Conservation (phyloP, 2,113 vertebrate genomes). For the Myodes glareolus region DNA sequence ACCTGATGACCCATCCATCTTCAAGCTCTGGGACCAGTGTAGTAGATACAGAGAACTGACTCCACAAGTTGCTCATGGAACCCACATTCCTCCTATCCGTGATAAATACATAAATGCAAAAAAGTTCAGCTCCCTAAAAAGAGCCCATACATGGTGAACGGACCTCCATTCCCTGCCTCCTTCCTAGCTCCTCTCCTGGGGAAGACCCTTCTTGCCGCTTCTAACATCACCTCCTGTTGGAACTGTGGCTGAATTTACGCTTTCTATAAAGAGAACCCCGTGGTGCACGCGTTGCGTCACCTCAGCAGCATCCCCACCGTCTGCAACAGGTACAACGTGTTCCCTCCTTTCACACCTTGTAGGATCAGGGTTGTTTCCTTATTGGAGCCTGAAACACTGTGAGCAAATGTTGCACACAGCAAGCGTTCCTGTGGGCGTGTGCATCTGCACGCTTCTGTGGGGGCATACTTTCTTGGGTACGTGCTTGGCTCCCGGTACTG, state of each 20-base stretch:
- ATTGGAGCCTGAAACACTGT: background rate
- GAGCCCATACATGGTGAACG: background rate
- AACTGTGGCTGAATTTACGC: background rate
- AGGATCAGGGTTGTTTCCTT: background rate
- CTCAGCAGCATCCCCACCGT: background rate
- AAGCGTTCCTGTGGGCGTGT: background rate
- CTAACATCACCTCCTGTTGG: background rate
- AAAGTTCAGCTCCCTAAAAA: background rate
- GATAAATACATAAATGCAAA: background rate
- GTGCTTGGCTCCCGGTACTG: background rate
- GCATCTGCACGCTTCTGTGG: background rate
- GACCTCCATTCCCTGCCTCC: background rate
- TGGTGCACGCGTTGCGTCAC: fast-evolving
- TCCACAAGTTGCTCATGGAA: background rate
- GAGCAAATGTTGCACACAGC: background rate
- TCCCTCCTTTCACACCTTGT: background rate
- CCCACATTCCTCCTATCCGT: background rate
- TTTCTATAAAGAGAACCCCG: background rate
- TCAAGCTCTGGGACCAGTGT: background rate
- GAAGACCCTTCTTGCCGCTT: background rate
- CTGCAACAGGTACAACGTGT: background rate
- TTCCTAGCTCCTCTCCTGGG: background rate
- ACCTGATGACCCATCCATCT: background rate
- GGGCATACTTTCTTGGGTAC: background rate
- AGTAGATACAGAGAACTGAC: background rate